A percentile compares a stretch with the other conserved stretches of the same genome.
Conservation (phyloP, 2,797 vertebrate genomes). For the Lacerta agilis region DNA sequence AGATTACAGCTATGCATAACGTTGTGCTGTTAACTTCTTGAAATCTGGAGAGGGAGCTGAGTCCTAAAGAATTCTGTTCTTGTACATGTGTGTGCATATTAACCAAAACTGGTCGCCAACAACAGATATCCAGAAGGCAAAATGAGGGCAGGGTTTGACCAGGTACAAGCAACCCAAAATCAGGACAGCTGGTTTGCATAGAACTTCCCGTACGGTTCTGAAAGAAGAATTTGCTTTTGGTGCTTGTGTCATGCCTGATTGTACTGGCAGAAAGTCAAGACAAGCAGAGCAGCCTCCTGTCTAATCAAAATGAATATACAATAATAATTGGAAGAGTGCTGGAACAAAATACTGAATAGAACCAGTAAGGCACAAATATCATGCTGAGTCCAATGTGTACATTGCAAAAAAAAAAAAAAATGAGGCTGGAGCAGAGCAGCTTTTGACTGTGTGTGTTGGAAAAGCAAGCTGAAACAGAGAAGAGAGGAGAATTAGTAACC, state of each 20-base stretch:
- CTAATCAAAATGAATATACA: conserved; percentile 80
- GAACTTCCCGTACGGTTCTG: conserved; percentile 53
- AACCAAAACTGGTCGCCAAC: not conserved
- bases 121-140: not conserved
- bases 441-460: conserved; percentile 39
- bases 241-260: conserved; percentile 74
- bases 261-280: conserved; percentile 77
- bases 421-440: conserved; percentile 31
- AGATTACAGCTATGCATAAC: not conserved
- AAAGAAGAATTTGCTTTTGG: conserved; percentile 76
- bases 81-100: not conserved
- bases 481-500: conserved; percentile 27
- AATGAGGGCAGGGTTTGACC: not conserved
- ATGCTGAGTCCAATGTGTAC: conserved; percentile 44
- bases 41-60: not conserved
- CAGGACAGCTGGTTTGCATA: conserved; percentile 15
- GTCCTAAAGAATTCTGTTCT: not conserved
- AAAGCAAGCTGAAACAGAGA: conserved; percentile 14
- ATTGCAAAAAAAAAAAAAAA: conserved; percentile 43
- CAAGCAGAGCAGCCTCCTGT: conserved; percentile 75
- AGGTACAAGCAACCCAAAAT: not conserved
- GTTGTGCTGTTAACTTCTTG: not conserved
- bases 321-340: conserved; percentile 73
- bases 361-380: conserved; percentile 67
- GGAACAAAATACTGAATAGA: conserved; percentile 65